Conservation (phyloP, 2,797 vertebrate species). For the Gephyroberyx darwinii region DNA sequence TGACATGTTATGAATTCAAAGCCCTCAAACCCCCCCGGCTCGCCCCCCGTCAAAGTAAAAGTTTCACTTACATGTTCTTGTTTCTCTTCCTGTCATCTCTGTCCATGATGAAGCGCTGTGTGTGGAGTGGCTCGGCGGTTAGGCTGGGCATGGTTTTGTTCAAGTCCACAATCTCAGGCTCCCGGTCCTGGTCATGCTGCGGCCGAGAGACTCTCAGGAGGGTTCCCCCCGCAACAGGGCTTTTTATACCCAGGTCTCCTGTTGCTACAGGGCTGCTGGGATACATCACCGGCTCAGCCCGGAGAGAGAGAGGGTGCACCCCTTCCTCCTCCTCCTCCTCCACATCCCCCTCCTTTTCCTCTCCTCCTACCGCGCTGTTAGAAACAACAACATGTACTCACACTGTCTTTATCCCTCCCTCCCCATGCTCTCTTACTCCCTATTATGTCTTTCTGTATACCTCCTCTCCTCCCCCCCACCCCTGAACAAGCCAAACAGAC, state of each 20-base stretch:
- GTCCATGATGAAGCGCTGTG: constrained; percentile 78
- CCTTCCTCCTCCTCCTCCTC: constrained; percentile 66
- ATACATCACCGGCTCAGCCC: constrained; percentile 71
- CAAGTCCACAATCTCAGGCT: constrained; percentile 66
- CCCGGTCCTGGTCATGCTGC: constrained; percentile 76
- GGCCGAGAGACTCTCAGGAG: constrained; percentile 69
- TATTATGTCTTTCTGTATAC: constrained; percentile 24
- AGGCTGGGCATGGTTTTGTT: constrained; percentile 75
- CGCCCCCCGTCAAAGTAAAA: background rate
- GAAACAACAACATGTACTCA: constrained; percentile 61
- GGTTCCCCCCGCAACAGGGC: constrained; percentile 61
- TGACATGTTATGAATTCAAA: no score
- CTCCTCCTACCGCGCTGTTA: constrained; percentile 65
- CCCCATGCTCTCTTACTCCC: constrained; percentile 32
- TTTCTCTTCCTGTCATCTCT: constrained; percentile 78
- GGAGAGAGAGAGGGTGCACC: constrained; percentile 76
- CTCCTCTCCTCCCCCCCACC: constrained; percentile 41
- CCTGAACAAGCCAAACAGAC: constrained; percentile 34
- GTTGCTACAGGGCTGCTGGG: constrained; percentile 68
- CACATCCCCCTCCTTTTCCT: constrained; percentile 41
- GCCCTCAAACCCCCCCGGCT: no score
- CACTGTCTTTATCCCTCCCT: constrained; percentile 41
- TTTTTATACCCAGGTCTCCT: constrained; percentile 77
- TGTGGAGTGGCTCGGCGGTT: constrained; percentile 61
- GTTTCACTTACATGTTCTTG: constrained; percentile 81